These are phyloP conservation scores for Halocynthia aurantium DNA, from an alignment of 23 tunicate species.

Conservation along the genomic window DNA sequence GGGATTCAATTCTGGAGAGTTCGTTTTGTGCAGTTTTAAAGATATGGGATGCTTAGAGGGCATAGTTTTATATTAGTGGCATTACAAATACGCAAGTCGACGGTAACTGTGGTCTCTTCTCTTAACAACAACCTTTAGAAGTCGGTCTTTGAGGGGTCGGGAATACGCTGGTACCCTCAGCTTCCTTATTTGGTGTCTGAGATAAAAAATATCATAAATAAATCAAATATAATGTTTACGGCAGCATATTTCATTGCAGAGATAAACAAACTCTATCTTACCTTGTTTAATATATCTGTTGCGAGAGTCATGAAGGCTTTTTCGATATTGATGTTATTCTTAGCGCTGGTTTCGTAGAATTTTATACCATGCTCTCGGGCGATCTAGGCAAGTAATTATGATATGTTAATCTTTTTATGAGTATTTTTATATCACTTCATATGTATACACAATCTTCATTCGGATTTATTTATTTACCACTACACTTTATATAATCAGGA, in stretches of 20 bases:
- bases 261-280: constrained; percentile 1
- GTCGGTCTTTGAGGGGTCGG: neutral
- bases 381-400: constrained; percentile 30
- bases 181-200: constrained; percentile 22
- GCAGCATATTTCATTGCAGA: neutral
- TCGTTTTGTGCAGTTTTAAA: too few relatives aligned
- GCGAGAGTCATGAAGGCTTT: constrained; percentile 93
- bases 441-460: too few relatives aligned
- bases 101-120: neutral
- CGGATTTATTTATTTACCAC: too few relatives aligned
- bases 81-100: too few relatives aligned
- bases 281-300: constrained; percentile 89
- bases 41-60: too few relatives aligned
- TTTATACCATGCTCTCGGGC: constrained; percentile 96
- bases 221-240: too few relatives aligned
- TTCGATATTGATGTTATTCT: constrained; percentile 96
- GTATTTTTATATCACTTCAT: too few relatives aligned
- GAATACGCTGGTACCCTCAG: constrained; percentile 4
- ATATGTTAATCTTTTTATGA: too few relatives aligned
- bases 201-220: neutral
- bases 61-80: too few relatives aligned
- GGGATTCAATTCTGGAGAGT: too few relatives aligned
- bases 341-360: constrained; percentile 93
- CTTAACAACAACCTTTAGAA: constrained; percentile 13
- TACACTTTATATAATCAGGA: too few relatives aligned